A percentile compares a stretch with the other conserved stretches of the same genome.
phyloP scores from a whole-genome alignment of 2,888 invertebrate genomes.

The Cyclophora punctaria region DNA sequence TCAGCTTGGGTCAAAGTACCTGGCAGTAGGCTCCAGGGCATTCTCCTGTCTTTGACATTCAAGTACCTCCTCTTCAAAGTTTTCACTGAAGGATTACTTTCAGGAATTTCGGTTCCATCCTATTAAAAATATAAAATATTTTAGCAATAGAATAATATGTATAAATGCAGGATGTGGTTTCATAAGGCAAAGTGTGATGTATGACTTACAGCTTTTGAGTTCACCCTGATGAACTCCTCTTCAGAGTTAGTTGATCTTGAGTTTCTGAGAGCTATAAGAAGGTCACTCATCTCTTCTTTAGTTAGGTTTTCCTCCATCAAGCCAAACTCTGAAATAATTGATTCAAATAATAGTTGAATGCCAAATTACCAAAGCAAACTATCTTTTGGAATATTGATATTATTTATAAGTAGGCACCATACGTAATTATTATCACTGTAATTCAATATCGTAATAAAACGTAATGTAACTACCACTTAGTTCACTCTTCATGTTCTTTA shows the following conservation, averaged over 20 bases:
- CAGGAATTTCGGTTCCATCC: background rate
- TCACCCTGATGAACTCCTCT: slow-evolving; percentile 42
- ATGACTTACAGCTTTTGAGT: slow-evolving; percentile 21
- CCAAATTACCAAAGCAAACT: too few relatives aligned
- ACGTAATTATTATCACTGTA: background rate
- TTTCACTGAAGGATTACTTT: slow-evolving; percentile 25
- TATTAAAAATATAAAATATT: too few relatives aligned
- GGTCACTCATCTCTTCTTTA: slow-evolving; percentile 65
- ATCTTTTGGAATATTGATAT: too few relatives aligned
- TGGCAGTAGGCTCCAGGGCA: slow-evolving; percentile 67
- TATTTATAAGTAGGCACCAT: too few relatives aligned
- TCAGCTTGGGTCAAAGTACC: slow-evolving; percentile 48
- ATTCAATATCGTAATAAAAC: background rate
- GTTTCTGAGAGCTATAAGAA: slow-evolving; percentile 58
- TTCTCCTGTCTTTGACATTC: slow-evolving; percentile 57
- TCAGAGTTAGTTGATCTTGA: slow-evolving; percentile 55
- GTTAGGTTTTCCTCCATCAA: slow-evolving; percentile 61
- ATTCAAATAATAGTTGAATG: too few relatives aligned
- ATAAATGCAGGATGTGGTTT: too few relatives aligned
- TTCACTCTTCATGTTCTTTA: slow-evolving; percentile 52
- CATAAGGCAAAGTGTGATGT: too few relatives aligned
- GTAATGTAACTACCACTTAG: slow-evolving; percentile 41
- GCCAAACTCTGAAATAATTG: slow-evolving; percentile 48
- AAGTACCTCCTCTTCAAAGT: slow-evolving; percentile 54
- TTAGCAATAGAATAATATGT: too few relatives aligned